Percentiles rank a stretch among this genome's conserved stretches.
These are phyloP conservation scores for Hypomecis punctinalis DNA, from an alignment of 2,888 invertebrate species.

Conservation along the genomic window DNA sequence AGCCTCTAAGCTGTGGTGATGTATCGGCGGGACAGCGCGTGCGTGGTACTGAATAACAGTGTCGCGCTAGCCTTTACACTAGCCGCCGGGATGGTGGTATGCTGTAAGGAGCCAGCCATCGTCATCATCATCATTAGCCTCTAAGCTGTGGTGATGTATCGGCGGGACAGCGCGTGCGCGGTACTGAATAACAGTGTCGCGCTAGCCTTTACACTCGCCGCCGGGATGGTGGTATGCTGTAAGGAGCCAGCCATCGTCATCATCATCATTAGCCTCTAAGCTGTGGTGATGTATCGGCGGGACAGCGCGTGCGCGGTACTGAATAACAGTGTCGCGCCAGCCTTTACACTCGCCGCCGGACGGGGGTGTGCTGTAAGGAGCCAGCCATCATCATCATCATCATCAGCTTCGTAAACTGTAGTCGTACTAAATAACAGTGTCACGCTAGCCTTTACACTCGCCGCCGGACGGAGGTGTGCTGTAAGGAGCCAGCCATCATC, in stretches of 20 bases:
- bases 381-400: too few species aligned
- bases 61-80: conserved; percentile 79
- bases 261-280: too few species aligned
- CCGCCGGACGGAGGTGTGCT: conserved; percentile 62
- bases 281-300: too few species aligned
- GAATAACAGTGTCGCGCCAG: conserved; percentile 82
- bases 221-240: conserved; percentile 53
- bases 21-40: conserved; percentile 65
- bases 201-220: conserved; percentile 79
- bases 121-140: neutral
- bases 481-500: conserved; percentile 29
- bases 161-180: conserved; percentile 71
- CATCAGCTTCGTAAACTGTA: too few species aligned
- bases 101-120: conserved; percentile 32
- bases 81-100: conserved; percentile 65
- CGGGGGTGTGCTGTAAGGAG: conserved; percentile 39
- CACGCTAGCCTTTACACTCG: conserved; percentile 77
- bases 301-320: conserved; percentile 79
- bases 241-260: conserved; percentile 31
- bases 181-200: conserved; percentile 83
- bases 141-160: conserved; percentile 30
- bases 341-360: conserved; percentile 79
- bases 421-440: conserved; percentile 83
- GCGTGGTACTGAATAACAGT: conserved; percentile 82
- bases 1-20: conserved; percentile 27